Evolutionary conservation across 2,113 vertebrate genomes (phyloP).

Genomic region (Colius striatus): DNA sequence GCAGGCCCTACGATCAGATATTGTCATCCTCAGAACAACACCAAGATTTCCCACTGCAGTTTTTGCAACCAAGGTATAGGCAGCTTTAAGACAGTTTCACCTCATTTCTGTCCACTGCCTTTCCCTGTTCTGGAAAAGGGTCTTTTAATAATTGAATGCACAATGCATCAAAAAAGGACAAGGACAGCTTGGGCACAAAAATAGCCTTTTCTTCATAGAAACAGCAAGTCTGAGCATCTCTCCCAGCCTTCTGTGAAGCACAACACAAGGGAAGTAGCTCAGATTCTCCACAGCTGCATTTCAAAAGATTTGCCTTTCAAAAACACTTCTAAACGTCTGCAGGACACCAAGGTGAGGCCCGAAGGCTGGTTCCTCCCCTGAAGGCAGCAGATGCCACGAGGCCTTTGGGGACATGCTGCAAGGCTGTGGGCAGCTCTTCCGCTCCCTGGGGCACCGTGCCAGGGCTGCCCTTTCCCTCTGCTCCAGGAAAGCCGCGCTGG

Average conservation of each 20-base stretch:
- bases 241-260: not conserved
- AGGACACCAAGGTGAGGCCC: no score
- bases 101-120: not conserved
- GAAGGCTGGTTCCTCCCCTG: not conserved
- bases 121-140: not conserved
- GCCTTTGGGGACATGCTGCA: not conserved
- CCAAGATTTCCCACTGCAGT: not conserved
- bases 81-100: not conserved
- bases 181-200: not conserved
- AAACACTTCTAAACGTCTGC: not conserved
- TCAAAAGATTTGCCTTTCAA: not conserved
- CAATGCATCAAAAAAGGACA: not conserved
- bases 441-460: not conserved
- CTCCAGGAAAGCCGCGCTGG: not conserved
- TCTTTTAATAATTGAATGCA: not conserved
- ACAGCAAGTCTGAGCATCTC: not conserved
- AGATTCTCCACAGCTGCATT: not conserved
- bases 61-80: not conserved
- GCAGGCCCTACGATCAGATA: conserved; percentile 6
- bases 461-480: not conserved
- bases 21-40: not conserved
- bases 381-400: fast-evolving
- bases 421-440: not conserved
- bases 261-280: not conserved
- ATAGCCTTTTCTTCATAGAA: not conserved